These are phyloP conservation scores for Erpornis zantholeuca DNA, from an alignment of 2,113 vertebrate species.

Conservation along the genomic window DNA sequence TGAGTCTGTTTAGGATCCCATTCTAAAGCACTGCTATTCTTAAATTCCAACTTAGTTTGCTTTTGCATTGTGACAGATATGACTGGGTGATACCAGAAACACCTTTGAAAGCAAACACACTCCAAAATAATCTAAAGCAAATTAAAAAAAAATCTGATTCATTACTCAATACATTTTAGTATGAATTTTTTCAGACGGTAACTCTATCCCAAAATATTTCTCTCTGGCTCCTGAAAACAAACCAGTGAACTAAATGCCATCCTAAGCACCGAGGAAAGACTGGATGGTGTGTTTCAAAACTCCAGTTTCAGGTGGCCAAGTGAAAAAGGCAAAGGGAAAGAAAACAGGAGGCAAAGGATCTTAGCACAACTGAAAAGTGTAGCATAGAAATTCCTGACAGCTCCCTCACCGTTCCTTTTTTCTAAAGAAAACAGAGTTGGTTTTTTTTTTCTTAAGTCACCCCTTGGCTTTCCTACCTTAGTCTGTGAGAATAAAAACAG, in stretches of 20 bases:
- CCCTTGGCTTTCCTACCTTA: background rate
- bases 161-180: background rate
- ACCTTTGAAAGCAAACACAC: background rate
- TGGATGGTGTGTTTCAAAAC: background rate
- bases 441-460: background rate
- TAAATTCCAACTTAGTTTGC: background rate
- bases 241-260: rapidly evolving
- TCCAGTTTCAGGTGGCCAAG: background rate
- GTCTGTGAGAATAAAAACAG: background rate
- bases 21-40: background rate
- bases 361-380: rapidly evolving
- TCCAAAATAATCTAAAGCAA: background rate
- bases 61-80: rapidly evolving
- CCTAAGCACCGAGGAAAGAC: background rate
- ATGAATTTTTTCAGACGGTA: background rate
- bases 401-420: background rate
- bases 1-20: background rate
- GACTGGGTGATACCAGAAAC: background rate
- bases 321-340: background rate
- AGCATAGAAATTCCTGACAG: background rate
- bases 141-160: too few species aligned
- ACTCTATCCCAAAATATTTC: background rate
- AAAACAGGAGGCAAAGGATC: background rate
- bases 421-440: background rate
- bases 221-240: background rate